Evolutionary conservation across 1,140 invertebrate species (phyloP).

Genomic region (Drosophila tsacasi): DNA sequence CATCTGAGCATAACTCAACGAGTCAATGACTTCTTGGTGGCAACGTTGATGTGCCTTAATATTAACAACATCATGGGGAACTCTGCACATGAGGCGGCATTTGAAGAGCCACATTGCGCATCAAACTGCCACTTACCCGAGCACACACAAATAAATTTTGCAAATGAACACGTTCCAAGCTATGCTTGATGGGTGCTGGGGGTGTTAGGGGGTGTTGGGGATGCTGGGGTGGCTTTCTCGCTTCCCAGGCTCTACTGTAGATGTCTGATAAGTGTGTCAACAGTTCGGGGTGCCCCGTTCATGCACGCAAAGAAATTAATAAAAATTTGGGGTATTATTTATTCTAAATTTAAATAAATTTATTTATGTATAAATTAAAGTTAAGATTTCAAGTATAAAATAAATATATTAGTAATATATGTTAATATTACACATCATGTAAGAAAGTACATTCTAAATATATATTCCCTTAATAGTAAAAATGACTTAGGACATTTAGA

Average conservation of each 20-base stretch:
- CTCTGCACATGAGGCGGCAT: conserved; percentile 63
- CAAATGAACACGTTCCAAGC: conserved; percentile 83
- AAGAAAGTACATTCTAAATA: no score
- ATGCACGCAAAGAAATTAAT: conserved; percentile 6
- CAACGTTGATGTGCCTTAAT: conserved; percentile 84
- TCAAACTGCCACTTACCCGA: conserved; percentile 80
- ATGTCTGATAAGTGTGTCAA: conserved; percentile 82
- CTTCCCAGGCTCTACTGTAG: conserved; percentile 29
- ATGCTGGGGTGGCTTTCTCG: neutral
- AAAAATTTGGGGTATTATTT: neutral
- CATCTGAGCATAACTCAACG: conserved; percentile 83
- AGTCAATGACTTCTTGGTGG: conserved; percentile 85
- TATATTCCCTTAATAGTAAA: no score
- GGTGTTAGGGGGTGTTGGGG: neutral
- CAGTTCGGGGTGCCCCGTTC: conserved; percentile 42
- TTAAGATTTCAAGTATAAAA: no score
- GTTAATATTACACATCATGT: no score
- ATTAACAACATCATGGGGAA: conserved; percentile 73
- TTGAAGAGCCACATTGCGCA: conserved; percentile 82
- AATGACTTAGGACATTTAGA: neutral
- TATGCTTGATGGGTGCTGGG: conserved; percentile 44
- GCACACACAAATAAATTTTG: conserved; percentile 82
- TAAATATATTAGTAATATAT: no score
- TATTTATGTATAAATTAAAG: no score
- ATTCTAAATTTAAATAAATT: neutral